Evolutionary conservation across 2,888 invertebrate species (phyloP).

Genomic region (Heliothis peltigera): DNA sequence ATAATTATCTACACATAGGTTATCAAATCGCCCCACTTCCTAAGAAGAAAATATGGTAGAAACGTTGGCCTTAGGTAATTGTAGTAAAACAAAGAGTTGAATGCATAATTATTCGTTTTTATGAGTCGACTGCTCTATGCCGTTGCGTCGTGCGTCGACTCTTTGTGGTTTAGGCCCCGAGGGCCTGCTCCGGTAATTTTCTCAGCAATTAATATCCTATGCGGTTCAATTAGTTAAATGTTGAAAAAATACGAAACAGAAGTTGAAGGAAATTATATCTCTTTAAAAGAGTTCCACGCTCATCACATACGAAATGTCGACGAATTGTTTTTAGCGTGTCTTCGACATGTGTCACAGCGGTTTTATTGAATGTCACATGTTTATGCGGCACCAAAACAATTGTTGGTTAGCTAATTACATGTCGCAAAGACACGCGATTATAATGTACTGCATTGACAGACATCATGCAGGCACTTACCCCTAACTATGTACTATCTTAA

Average conservation of each 20-base stretch:
- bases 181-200: slow-evolving; percentile 81
- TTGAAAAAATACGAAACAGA: slow-evolving; percentile 82
- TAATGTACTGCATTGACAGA: background rate
- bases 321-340: slow-evolving; percentile 75
- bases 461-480: background rate
- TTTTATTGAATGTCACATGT: slow-evolving; percentile 61
- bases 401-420: slow-evolving; percentile 24
- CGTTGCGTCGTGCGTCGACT: slow-evolving; percentile 66
- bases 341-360: slow-evolving; percentile 77
- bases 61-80: slow-evolving; percentile 76
- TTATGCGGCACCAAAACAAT: slow-evolving; percentile 35
- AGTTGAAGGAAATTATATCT: slow-evolving; percentile 78
- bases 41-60: slow-evolving; percentile 74
- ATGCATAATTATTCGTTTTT: slow-evolving; percentile 83
- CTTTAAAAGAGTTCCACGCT: slow-evolving; percentile 74
- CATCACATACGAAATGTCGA: slow-evolving; percentile 73
- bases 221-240: slow-evolving; percentile 83
- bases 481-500: too few species aligned
- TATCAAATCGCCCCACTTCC: slow-evolving; percentile 66
- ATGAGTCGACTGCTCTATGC: slow-evolving; percentile 72
- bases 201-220: slow-evolving; percentile 87
- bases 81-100: slow-evolving; percentile 76
- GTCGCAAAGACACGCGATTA: slow-evolving; percentile 14
- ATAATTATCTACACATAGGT: slow-evolving; percentile 56
- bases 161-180: slow-evolving; percentile 83